phyloP scores from a whole-genome alignment of 2,797 vertebrate genomes.

The Iguana delicatissima region DNA sequence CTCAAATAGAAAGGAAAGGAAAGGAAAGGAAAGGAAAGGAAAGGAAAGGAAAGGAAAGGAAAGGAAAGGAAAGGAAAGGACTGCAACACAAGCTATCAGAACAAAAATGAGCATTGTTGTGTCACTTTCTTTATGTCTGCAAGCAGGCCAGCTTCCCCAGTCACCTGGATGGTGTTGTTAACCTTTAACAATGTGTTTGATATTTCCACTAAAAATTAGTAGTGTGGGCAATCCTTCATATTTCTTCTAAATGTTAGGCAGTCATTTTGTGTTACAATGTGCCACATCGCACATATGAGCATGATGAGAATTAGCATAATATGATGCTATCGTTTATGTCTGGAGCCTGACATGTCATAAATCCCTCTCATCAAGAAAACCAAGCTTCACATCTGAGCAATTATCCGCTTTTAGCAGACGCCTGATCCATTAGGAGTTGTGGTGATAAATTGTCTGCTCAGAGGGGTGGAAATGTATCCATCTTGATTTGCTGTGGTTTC shows the following conservation, averaged over 20 bases:
- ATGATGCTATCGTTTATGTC: constrained; percentile 24
- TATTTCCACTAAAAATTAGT: not conserved
- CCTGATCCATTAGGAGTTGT: constrained; percentile 47
- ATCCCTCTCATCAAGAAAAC: constrained; percentile 47
- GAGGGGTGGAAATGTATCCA: constrained; percentile 47
- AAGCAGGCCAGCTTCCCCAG: not conserved
- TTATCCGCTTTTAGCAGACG: constrained; percentile 54
- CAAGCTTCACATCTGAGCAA: constrained; percentile 52
- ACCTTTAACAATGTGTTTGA: constrained; percentile 13
- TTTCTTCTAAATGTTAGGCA: not conserved
- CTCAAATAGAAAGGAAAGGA: not conserved
- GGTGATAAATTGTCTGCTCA: constrained; percentile 47
- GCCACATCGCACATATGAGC: not conserved
- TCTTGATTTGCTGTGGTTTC: constrained; percentile 37
- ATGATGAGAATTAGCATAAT: constrained; percentile 44
- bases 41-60: not conserved
- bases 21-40: not conserved
- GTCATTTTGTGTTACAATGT: constrained; percentile 8
- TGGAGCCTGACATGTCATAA: constrained; percentile 34
- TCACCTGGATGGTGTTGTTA: constrained; percentile 10
- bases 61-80: not conserved
- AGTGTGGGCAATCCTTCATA: not conserved
- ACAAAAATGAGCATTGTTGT: not conserved
- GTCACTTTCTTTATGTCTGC: not conserved
- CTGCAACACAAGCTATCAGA: not conserved